A percentile compares a stretch with the other conserved stretches of the same genome.
Evolutionary conservation across 2,888 invertebrate species (phyloP).

Genomic region (Zaprionus bogoriensis): DNA sequence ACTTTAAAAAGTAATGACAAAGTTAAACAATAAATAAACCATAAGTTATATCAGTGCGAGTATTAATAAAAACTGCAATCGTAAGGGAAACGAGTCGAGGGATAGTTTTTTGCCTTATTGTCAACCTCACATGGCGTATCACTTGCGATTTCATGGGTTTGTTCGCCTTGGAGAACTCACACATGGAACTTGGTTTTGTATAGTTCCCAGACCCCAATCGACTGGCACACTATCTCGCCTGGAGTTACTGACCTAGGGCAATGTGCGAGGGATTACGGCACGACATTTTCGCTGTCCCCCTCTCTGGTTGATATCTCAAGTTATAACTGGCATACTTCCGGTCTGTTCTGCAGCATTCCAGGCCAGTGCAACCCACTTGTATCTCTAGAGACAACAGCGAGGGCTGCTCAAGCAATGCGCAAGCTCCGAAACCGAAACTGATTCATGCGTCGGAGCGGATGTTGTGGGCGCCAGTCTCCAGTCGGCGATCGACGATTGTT

Average conservation of each 20-base stretch:
- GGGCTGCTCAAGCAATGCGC: not conserved
- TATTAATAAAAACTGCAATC: not conserved
- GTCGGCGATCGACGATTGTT: slow-evolving; percentile 30
- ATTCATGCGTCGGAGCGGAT: slow-evolving; percentile 64
- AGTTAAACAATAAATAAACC: not conserved
- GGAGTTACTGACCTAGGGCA: slow-evolving; percentile 72
- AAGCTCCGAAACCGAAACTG: slow-evolving; percentile 27
- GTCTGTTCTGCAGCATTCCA: slow-evolving; percentile 43
- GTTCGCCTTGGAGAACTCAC: not conserved
- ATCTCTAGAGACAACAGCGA: too few relatives aligned
- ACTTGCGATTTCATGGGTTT: not conserved
- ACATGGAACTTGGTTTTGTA: not conserved
- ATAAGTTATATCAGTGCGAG: not conserved
- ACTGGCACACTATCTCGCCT: slow-evolving; percentile 32
- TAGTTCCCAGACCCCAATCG: not conserved
- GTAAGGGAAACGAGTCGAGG: not conserved
- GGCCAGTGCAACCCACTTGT: slow-evolving; percentile 25
- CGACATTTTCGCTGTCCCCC: not conserved
- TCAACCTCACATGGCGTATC: not conserved
- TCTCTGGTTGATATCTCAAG: not conserved
- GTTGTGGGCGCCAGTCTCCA: slow-evolving; percentile 71
- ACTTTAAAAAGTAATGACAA: not conserved
- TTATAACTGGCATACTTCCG: slow-evolving; percentile 44
- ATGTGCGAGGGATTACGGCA: slow-evolving; percentile 54
- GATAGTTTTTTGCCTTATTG: not conserved